These are phyloP conservation scores for Clupea harengus DNA, from an alignment of 2,113 vertebrate species.

Conservation along the genomic window DNA sequence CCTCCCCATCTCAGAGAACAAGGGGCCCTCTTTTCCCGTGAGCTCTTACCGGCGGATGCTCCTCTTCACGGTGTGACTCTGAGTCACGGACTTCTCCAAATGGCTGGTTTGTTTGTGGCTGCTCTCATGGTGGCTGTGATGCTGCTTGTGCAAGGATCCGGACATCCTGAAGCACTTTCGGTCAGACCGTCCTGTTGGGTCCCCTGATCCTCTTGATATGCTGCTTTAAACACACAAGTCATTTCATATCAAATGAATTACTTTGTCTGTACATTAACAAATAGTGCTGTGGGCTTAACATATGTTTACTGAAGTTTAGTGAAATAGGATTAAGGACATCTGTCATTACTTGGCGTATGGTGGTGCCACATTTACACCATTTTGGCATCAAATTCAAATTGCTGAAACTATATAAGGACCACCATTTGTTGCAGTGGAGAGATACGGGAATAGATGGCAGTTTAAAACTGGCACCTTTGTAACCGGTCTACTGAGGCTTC, in stretches of 20 bases:
- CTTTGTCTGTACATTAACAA: background rate
- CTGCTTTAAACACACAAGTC: conserved; percentile 53
- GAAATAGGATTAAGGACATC: background rate
- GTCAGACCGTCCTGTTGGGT: conserved; percentile 50
- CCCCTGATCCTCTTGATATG: conserved; percentile 23
- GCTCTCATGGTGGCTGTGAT: conserved; percentile 80
- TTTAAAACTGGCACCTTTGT: background rate
- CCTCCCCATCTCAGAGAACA: background rate
- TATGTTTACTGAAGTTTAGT: background rate
- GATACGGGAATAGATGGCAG: background rate
- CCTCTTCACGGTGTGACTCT: conserved; percentile 57
- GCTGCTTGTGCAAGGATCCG: conserved; percentile 68
- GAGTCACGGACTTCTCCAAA: conserved; percentile 75
- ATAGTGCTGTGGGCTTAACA: no score
- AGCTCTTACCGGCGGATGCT: conserved; percentile 69
- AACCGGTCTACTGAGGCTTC: background rate
- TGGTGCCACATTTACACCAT: no score
- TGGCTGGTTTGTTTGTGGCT: conserved; percentile 74
- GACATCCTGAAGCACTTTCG: conserved; percentile 77
- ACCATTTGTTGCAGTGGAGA: background rate
- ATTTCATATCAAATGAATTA: conserved; percentile 55
- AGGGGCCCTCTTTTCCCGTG: background rate
- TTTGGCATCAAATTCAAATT: background rate
- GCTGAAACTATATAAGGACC: background rate
- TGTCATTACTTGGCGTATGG: no score